Conservation (phyloP, 2,888 invertebrate genomes). For the Cataglyphis albicans region DNA sequence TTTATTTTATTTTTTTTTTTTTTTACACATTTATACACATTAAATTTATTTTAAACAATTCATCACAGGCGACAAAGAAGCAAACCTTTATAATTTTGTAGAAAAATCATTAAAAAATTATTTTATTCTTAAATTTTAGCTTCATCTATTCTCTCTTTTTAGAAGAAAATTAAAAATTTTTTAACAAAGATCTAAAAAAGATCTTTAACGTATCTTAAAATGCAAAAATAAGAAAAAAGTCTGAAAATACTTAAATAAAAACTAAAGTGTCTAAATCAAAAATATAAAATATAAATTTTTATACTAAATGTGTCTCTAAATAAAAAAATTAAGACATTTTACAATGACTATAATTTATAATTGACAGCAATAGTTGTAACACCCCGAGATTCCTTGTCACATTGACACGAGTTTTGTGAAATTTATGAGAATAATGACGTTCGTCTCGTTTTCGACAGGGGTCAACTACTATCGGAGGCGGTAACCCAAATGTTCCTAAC, state of each 20-base stretch:
- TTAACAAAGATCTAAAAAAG: not conserved
- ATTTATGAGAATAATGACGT: not conserved
- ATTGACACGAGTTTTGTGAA: constrained; percentile 4
- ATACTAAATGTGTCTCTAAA: not conserved
- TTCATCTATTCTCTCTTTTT: not conserved
- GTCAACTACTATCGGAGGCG: constrained; percentile 90
- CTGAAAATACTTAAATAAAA: not conserved
- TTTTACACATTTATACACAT: not conserved
- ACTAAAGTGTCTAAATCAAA: not conserved
- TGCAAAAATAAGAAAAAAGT: not conserved
- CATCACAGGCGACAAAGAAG: not conserved
- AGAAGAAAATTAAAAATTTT: not conserved
- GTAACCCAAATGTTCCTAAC: constrained; percentile 90
- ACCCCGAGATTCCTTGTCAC: not conserved
- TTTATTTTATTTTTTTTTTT: not conserved
- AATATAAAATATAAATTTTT: not conserved
- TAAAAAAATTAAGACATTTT: not conserved
- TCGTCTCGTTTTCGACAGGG: constrained; percentile 77
- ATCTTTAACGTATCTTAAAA: not conserved
- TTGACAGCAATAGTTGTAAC: not conserved
- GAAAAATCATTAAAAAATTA: not conserved
- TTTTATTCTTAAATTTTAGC: not conserved
- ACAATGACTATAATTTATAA: not conserved
- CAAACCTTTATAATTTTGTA: not conserved
- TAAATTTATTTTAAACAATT: not conserved